A percentile compares a stretch with the other conserved stretches of the same genome.
phyloP scores from a whole-genome alignment of 2,797 vertebrate genomes.

The Molossus molossus region DNA sequence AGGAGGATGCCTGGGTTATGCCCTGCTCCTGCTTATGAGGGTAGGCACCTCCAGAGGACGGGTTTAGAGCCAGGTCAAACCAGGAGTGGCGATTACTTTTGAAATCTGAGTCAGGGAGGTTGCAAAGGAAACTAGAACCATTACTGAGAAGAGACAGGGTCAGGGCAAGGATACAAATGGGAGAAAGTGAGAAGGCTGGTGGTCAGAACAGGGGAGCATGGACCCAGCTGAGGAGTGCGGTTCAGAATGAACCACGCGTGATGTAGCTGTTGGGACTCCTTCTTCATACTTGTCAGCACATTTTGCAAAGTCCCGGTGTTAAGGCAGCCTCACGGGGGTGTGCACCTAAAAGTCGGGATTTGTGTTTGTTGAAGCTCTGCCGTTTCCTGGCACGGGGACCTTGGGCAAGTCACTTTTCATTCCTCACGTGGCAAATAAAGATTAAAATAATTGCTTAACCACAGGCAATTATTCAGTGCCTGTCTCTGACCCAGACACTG shows the following conservation, averaged over 20 bases:
- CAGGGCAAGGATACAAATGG: not conserved
- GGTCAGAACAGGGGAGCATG: not conserved
- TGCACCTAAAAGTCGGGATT: not conserved
- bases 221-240: not conserved
- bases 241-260: not conserved
- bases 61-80: not conserved
- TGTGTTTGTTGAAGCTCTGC: not conserved
- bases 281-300: not conserved
- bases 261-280: no score
- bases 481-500: not conserved
- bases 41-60: not conserved
- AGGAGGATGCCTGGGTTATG: not conserved
- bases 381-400: not conserved
- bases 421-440: conserved; percentile 11
- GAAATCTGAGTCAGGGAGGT: not conserved
- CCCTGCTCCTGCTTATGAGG: not conserved
- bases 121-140: not conserved
- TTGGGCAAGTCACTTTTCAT: not conserved
- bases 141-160: not conserved
- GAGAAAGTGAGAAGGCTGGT: not conserved
- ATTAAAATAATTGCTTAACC: not conserved
- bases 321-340: not conserved
- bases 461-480: conserved; percentile 7
- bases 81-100: not conserved
- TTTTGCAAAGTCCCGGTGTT: not conserved